Conservation (phyloP, 2,797 vertebrate species). For the Rhabdophis nuchalis region DNA sequence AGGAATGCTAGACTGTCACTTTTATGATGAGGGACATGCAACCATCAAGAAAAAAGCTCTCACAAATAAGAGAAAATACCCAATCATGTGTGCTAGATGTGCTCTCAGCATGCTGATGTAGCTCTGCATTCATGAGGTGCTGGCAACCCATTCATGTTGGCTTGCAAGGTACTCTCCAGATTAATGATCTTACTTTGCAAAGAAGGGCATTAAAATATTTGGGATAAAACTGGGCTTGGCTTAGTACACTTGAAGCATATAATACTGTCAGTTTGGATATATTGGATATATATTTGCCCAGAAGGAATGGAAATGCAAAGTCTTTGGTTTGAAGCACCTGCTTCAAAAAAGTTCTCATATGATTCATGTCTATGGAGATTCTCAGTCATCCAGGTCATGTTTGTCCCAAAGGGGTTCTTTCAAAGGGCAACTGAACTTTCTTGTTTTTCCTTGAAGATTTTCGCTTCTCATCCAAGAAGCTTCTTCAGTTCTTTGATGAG, state of each 20-base stretch:
- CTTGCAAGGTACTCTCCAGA: not conserved
- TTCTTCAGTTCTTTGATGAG: too few relatives aligned
- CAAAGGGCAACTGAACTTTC: too few relatives aligned
- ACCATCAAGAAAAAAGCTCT: not conserved
- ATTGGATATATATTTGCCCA: not conserved
- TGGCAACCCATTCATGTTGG: not conserved
- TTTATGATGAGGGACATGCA: not conserved
- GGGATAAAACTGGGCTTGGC: not conserved
- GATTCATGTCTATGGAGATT: not conserved
- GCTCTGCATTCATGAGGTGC: not conserved
- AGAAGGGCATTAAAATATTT: not conserved
- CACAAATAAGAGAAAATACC: constrained; percentile 7
- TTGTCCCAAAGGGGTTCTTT: not conserved
- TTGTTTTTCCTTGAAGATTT: too few relatives aligned
- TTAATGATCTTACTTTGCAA: not conserved
- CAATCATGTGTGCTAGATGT: not conserved
- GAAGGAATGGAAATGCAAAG: not conserved
- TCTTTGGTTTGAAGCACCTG: not conserved
- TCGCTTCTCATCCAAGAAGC: too few relatives aligned
- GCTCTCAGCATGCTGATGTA: not conserved
- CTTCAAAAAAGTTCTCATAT: not conserved
- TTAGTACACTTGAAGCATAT: not conserved
- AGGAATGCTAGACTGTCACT: constrained; percentile 1
- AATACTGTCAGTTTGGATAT: not conserved
- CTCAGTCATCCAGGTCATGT: not conserved